A percentile compares a stretch with the other conserved stretches of the same genome.
These are phyloP conservation scores for Drosophila tristis DNA, from an alignment of 1,140 invertebrate genomes.

Conservation along the genomic window DNA sequence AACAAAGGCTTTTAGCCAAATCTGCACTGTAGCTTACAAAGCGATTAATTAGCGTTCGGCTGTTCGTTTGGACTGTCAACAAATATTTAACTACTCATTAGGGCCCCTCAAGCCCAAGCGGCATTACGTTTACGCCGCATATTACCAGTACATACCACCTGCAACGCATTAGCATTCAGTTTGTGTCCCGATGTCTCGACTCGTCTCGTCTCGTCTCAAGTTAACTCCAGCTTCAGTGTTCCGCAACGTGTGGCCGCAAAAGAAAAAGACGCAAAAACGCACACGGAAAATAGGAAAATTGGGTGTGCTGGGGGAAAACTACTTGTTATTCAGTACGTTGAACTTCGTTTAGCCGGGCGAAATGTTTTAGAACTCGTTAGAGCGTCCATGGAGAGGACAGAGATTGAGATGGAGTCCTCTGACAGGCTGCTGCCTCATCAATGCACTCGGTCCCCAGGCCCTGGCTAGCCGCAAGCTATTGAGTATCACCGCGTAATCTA, in stretches of 20 bases:
- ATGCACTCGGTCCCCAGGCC: conserved; percentile 32
- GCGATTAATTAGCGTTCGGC: conserved; percentile 72
- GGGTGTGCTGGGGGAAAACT: conserved; percentile 54
- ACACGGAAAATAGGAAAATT: conserved; percentile 49
- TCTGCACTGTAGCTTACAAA: conserved; percentile 60
- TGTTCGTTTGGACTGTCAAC: conserved; percentile 59
- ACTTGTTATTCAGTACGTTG: conserved; percentile 80
- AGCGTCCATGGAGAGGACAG: conserved; percentile 32
- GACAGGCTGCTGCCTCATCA: conserved; percentile 50
- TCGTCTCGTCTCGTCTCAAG: conserved; percentile 62
- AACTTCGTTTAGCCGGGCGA: conserved; percentile 79
- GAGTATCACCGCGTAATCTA: conserved; percentile 63
- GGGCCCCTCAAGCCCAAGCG: conserved; percentile 13
- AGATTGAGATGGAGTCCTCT: conserved; percentile 43
- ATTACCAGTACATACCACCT: conserved; percentile 45
- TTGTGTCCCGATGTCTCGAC: conserved; percentile 47
- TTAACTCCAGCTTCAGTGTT: conserved; percentile 38
- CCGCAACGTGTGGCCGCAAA: conserved; percentile 40
- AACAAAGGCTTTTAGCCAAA: conserved; percentile 26
- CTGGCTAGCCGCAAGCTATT: conserved; percentile 23
- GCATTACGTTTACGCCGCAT: conserved; percentile 63
- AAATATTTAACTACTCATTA: conserved; percentile 80
- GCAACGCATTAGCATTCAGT: conserved; percentile 70
- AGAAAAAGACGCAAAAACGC: not conserved
- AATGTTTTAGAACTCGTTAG: conserved; percentile 80